phyloP scores from a whole-genome alignment of 2,888 invertebrate species.

The Athrips mouffetella region DNA sequence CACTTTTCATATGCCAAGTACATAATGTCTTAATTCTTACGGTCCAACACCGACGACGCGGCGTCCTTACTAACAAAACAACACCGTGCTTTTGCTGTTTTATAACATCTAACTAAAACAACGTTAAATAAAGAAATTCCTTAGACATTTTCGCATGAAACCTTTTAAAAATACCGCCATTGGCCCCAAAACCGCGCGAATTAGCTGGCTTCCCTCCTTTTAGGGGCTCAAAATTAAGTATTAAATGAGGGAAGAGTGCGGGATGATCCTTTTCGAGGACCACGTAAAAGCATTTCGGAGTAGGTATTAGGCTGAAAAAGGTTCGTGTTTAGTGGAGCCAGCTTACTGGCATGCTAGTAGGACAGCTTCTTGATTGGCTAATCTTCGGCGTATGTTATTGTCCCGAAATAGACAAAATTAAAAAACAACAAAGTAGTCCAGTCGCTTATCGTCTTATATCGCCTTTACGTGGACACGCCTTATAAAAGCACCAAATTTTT shows the following conservation, averaged over 20 bases:
- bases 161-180: not conserved
- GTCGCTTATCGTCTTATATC: no score
- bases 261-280: constrained; percentile 30
- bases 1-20: no score
- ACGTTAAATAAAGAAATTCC: not conserved
- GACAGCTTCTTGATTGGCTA: no score
- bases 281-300: constrained; percentile 33
- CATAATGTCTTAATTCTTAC: no score
- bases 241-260: constrained; percentile 31
- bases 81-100: not conserved
- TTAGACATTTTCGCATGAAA: no score
- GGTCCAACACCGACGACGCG: no score
- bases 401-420: no score
- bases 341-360: not conserved
- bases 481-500: no score
- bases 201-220: constrained; percentile 7
- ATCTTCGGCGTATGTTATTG: no score
- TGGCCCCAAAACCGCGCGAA: not conserved
- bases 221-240: constrained; percentile 9
- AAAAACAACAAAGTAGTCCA: no score
- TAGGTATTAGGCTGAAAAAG: constrained; percentile 6
- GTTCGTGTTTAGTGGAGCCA: not conserved
- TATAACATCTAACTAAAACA: not conserved
- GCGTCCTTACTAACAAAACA: no score
- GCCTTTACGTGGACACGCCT: no score